These are phyloP conservation scores for Agrotis puta DNA, from an alignment of 2,888 invertebrate genomes.

Conservation along the genomic window DNA sequence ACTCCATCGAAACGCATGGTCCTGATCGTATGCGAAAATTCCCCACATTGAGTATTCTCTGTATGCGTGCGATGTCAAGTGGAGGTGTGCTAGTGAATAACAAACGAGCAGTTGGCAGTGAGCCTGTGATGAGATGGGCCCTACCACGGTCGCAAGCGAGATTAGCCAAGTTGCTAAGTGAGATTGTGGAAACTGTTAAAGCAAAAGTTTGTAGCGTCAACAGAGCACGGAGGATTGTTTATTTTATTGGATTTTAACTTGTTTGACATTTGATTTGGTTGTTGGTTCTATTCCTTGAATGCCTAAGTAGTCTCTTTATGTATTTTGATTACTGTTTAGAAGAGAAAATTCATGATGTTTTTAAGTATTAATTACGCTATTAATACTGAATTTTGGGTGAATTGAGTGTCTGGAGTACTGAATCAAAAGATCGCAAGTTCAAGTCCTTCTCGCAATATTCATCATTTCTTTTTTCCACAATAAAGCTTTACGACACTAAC, in stretches of 20 bases:
- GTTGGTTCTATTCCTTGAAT: not conserved
- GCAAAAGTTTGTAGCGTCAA: slow-evolving; percentile 31
- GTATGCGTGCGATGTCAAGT: slow-evolving; percentile 83
- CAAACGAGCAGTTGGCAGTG: slow-evolving; percentile 85
- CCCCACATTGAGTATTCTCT: slow-evolving; percentile 87
- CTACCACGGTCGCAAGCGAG: slow-evolving; percentile 66
- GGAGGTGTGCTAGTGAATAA: slow-evolving; percentile 83
- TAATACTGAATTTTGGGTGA: too few species aligned
- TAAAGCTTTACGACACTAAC: too few species aligned
- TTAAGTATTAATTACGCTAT: too few species aligned
- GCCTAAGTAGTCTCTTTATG: not conserved
- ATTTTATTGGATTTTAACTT: slow-evolving; percentile 25
- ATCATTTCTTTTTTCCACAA: too few species aligned
- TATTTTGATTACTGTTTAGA: not conserved
- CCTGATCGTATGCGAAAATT: slow-evolving; percentile 81
- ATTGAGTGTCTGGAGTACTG: too few species aligned
- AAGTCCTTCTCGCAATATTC: too few species aligned
- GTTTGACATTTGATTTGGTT: slow-evolving; percentile 9
- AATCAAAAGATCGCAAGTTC: too few species aligned
- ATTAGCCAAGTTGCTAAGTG: slow-evolving; percentile 51
- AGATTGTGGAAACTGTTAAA: slow-evolving; percentile 47
- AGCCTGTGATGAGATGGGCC: slow-evolving; percentile 74
- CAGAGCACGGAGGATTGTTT: slow-evolving; percentile 23
- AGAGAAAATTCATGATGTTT: too few species aligned
- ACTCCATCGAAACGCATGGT: slow-evolving; percentile 53